Base-by-base conservation (phyloP, 2,797 vertebrate genomes). In the Lithobates sylvaticus region DNA sequence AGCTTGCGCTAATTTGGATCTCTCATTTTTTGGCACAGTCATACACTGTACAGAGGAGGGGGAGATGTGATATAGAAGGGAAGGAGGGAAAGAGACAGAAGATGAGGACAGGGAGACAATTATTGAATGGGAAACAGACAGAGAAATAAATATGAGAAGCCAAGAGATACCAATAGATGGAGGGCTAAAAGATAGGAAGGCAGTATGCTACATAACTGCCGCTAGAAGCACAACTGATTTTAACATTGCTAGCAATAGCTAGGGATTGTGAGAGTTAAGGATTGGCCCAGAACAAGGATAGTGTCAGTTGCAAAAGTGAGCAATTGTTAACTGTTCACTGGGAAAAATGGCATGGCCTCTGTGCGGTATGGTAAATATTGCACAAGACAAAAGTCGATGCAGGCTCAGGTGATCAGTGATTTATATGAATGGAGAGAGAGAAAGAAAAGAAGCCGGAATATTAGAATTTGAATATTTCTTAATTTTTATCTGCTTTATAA, bases 1-100 rank as follows among this genome's bases (percentile, higher is more conserved):
- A 84, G 86, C 86, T 87, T 61, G 71, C 76, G 78, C 86, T 87
- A 78, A 84, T 87, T 87, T 87, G 86, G 86, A 87, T 87, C 81
- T 83, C 81, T 84, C 80, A 68, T 78, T 83, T 87, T 87, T 87
- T 87, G 86, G 86, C 86, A 87, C 76, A 83, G 42, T 83, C 81
- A 29, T 44, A 80, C 69, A 75, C 68, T 85, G 69, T 82, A 82
- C 36, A 26, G 68, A 69, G 67, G 75, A 67, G 76, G 76, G 84
- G 83, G 82, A 54, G 74, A 77, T 27, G 82, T 42, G 65, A 76
- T 82, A 82, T 64, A 74, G 27, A 75, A 75, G 18, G 69, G 32
- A 34, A 32, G 81, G 54, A 70, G 74, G 75, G 67, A 86, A 76
- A 68, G 34, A 64, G 44, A 32, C 44, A 34, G 72, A 82, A 68